Evolutionary conservation across 2,797 vertebrate genomes (phyloP), one percentile per base, ranked within the genome.

Genomic region (Platalea minor): DNA sequence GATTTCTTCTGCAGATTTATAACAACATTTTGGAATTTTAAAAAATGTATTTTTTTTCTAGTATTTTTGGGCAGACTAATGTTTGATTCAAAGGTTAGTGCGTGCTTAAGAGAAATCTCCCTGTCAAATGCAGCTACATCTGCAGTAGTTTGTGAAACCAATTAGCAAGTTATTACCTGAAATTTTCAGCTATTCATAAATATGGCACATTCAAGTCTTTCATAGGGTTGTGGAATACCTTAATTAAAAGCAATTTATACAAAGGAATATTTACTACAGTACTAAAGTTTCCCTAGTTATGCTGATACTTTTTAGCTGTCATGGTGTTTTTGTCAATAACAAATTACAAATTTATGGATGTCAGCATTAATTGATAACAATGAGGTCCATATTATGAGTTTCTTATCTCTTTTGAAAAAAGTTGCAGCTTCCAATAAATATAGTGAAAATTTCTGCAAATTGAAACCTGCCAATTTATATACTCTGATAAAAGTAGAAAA

Each of bases 241-340:
- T 69, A 59, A 73, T 61, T 84, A 77, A 95, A 72, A 95, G 14
- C 41, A 75, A 14, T 61, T 77, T 78, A 16, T 74, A 39, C 35
- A 31, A 26, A 45, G 9, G 26, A 82, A 59, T 81, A 61, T 48
- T 91, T 90, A 61, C 10, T 25, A 14, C 4, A 51, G 26, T 69
- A 65, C 60, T 80, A 5, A 46, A 53, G 11, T 43, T 79, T 50
- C 59, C 24, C 45, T 41, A n/a, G 29, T 69, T 79, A n/a, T 48
- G 68, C 53, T 79, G 80, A 4, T 64, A 73, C 7, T 46, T 73
- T 60, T 68, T 60, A 73, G 21, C 33, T 53, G 16, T 51, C 35
- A 11, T 0, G 7, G 4, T 67, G 19, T 1, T 86, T 84, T 61
- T 93, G 46, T 68, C 43, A 35, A 13, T 50, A 67, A 51, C 10